Evolutionary conservation across 2,797 vertebrate species (phyloP), one percentile per base, ranked within the genome.

Genomic region (Xiphophorus birchmanni): DNA sequence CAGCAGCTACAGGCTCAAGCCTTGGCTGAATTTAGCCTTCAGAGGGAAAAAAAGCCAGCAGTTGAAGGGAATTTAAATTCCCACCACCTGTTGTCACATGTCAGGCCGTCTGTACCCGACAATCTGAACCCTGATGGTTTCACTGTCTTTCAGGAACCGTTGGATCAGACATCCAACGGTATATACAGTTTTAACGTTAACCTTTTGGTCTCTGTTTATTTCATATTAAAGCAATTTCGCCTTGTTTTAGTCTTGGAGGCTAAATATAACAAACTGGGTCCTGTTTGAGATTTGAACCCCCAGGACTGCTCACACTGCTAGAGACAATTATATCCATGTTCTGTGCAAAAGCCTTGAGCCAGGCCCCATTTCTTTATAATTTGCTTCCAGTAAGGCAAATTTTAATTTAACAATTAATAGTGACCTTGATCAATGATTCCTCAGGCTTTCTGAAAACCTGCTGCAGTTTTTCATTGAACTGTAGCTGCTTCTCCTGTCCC

Each of bases 51-150:
- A 54, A 54, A 21, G 86, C 85, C 80, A 83, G 84, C 71, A 32
- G 77, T 80, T 1, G 78, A 82, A 86, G 84, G 81, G 86, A 92
- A 90, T 95, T 94, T 92, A 93, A 93, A 93, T 92, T 90, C 50
- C 81, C 82, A 91, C 89, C 95, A 96, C 95, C 96, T 96, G 96
- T 90, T 94, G 83, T 85, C 87, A 92, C 73, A 81, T 79, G 47
- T 95, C 94, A 92, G 90, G 74, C 85, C 45, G 56, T 85, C 81
- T 58, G 67, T 77, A 79, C 74, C 73, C 75, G 65, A 71, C 65
- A 87, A 63, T 87, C 88, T 82, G 78, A 87, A 86, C 88, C 73
- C 89, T 71, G 73, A 48, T 83, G 90, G 82, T 85, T 88, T 84
- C 80, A 75, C 75, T 80, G 86, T 93, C 90, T 91, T 87, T 80